Conservation (phyloP, 1,140 invertebrate species). For the Papilio xuthus region DNA sequence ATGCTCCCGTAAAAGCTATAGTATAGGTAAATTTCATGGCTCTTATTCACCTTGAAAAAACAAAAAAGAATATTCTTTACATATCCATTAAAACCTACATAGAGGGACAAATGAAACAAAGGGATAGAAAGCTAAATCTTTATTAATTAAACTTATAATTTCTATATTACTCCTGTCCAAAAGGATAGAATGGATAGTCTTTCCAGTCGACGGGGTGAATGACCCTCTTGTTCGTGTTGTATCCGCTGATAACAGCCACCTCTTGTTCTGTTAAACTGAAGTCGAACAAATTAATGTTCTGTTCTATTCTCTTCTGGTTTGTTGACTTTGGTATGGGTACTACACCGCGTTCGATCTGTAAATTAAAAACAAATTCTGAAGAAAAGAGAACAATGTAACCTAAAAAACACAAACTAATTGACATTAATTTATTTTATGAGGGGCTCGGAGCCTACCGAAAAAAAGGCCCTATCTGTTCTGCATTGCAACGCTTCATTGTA, state of each 20-base stretch:
- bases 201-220: slow-evolving; percentile 17
- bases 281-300: slow-evolving; percentile 88
- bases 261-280: slow-evolving; percentile 85
- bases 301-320: slow-evolving; percentile 83
- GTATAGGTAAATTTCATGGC: not conserved
- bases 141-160: not conserved
- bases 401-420: no score
- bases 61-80: not conserved
- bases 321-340: slow-evolving; percentile 89
- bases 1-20: no score
- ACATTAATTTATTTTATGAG: no score
- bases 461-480: no score
- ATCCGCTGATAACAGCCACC: slow-evolving; percentile 82
- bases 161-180: slow-evolving; percentile 13
- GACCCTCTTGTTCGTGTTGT: slow-evolving; percentile 76
- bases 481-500: no score
- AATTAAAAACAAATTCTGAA: slow-evolving; percentile 81
- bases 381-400: no score
- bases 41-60: not conserved
- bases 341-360: slow-evolving; percentile 83
- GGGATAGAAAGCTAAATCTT: not conserved
- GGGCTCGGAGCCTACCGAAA: no score
- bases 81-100: no score
- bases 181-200: slow-evolving; percentile 22
- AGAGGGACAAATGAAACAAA: not conserved